These are phyloP conservation scores for Catostylus mosaicus DNA, from an alignment of 30 jellyfish, hydroid and myxozoan species.

Conservation along the genomic window DNA sequence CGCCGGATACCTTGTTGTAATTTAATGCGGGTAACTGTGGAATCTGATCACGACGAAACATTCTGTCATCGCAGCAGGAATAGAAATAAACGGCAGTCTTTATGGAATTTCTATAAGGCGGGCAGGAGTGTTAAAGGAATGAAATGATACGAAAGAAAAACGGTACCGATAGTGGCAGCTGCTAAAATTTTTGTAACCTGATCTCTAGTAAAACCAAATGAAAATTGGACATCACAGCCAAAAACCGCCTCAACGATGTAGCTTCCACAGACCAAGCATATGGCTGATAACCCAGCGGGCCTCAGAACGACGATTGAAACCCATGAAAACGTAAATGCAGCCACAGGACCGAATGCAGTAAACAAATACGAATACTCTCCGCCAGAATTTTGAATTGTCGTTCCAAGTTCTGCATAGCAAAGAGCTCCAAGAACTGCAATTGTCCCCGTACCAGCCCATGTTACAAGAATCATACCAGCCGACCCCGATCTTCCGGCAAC, in stretches of 20 bases:
- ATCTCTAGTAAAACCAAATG: too few species aligned
- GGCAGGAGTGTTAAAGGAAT: too few species aligned
- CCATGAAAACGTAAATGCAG: slow-evolving; percentile 63
- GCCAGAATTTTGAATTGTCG: slow-evolving; percentile 69
- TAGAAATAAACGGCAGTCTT: too few species aligned
- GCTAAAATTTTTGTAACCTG: slow-evolving; percentile 67
- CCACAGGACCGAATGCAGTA: slow-evolving; percentile 53
- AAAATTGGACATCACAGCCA: slow-evolving; percentile 8
- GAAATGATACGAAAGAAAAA: too few species aligned
- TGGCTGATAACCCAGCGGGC: slow-evolving; percentile 74
- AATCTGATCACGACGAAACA: too few species aligned
- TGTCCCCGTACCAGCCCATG: slow-evolving; percentile 76
- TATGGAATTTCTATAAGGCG: too few species aligned
- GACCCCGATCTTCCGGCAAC: slow-evolving; percentile 61
- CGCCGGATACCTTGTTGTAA: too few species aligned
- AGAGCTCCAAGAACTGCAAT: slow-evolving; percentile 64
- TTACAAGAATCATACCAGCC: slow-evolving; percentile 64
- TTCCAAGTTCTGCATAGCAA: slow-evolving; percentile 87
- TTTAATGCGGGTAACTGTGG: too few species aligned
- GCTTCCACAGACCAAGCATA: slow-evolving; percentile 58
- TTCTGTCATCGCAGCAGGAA: too few species aligned
- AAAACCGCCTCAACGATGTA: slow-evolving; percentile 47
- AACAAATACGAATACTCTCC: slow-evolving; percentile 61
- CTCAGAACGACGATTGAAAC: slow-evolving; percentile 31
- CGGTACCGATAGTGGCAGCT: slow-evolving; percentile 88